phyloP scores from a whole-genome alignment of 37 sponge, comb jelly and placozoan genomes.

The Agelas oroides region DNA sequence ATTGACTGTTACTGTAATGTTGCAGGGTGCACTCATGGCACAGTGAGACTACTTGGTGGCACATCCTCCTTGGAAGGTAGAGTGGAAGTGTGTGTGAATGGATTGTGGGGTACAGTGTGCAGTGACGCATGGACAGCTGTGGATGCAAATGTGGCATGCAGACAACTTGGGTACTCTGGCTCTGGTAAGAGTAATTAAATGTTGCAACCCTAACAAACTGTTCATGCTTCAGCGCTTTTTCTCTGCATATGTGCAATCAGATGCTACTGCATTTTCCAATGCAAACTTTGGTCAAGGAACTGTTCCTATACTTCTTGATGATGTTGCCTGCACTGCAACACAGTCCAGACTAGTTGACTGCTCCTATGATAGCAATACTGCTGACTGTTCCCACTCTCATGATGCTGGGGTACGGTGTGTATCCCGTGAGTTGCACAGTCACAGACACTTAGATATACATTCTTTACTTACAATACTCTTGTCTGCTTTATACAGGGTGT shows the following conservation, averaged over 20 bases:
- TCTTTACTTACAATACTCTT: not conserved
- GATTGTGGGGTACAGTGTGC: constrained; percentile 27
- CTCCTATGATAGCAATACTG: not conserved
- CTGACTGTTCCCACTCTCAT: too few species aligned
- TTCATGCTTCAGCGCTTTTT: too few species aligned
- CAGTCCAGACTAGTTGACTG: not conserved
- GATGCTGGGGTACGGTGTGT: too few species aligned
- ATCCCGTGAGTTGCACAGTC: not conserved
- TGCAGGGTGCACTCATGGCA: constrained; percentile 15
- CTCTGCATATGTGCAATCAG: too few species aligned
- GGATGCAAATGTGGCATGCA: constrained; percentile 19
- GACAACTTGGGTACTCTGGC: constrained; percentile 10
- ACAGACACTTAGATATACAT: too few species aligned
- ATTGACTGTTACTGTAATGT: too few species aligned
- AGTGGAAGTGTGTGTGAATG: constrained; percentile 39
- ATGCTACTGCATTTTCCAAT: too few species aligned
- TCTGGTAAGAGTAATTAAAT: not conserved
- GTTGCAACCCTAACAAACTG: too few species aligned
- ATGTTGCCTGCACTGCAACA: not conserved
- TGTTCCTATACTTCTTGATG: not conserved
- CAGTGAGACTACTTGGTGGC: constrained; percentile 4
- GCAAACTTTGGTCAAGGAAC: not conserved
- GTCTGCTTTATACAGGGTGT: too few species aligned
- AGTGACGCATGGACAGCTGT: constrained; percentile 1
- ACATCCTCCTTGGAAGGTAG: constrained; percentile 9